phyloP scores from a whole-genome alignment of 2,888 invertebrate species.

The Ochropleura leucogaster region DNA sequence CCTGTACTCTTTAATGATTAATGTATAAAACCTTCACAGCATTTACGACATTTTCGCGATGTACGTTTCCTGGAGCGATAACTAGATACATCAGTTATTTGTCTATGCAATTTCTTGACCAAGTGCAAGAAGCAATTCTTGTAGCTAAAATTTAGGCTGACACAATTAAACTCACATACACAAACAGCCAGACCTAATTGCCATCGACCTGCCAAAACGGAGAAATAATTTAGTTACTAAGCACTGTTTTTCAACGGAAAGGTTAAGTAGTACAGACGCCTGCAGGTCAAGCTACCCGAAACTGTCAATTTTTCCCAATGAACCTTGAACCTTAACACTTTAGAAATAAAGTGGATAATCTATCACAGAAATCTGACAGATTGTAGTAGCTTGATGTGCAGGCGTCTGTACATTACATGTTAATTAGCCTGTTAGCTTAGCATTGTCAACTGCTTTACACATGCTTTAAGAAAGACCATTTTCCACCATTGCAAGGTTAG shows the following conservation, averaged over 20 bases:
- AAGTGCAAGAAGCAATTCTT: neutral
- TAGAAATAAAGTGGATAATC: too few relatives aligned
- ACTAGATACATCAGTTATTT: neutral
- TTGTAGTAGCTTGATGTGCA: too few relatives aligned
- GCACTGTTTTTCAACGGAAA: neutral
- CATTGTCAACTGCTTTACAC: neutral
- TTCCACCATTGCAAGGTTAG: neutral
- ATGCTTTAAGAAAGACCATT: neutral
- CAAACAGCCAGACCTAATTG: too few relatives aligned
- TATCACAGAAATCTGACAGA: too few relatives aligned
- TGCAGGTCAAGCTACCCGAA: too few relatives aligned
- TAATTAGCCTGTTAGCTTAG: neutral
- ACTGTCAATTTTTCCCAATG: too few relatives aligned
- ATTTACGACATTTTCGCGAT: neutral
- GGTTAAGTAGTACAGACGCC: too few relatives aligned
- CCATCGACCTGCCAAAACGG: neutral
- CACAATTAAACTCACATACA: too few relatives aligned
- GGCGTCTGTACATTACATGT: neutral
- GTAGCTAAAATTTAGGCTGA: neutral
- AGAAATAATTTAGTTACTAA: neutral
- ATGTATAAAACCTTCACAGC: too few relatives aligned
- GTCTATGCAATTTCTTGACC: neutral
- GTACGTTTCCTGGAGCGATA: constrained; percentile 5
- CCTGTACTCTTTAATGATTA: too few relatives aligned
- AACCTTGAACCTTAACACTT: too few relatives aligned